Evolutionary conservation across 2,113 vertebrate species (phyloP).

Genomic region (Anthoscopus minutus): DNA sequence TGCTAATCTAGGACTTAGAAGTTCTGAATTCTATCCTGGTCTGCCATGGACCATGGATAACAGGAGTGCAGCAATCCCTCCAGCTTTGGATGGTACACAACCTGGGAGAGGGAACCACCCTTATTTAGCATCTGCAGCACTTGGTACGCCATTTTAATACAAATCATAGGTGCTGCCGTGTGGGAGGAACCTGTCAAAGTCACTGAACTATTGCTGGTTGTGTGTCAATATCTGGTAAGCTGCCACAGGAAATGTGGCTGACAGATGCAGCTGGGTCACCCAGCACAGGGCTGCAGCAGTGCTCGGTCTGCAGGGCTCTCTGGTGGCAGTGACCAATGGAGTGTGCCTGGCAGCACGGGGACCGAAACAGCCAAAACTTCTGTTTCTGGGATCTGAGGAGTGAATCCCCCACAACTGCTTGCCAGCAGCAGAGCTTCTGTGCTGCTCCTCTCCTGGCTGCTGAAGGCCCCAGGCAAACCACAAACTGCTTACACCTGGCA

Average conservation of each 20-base stretch:
- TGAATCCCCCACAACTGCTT: accelerated
- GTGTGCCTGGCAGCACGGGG: accelerated
- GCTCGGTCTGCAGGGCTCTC: not conserved
- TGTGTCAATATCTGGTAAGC: not conserved
- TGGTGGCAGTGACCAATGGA: not conserved
- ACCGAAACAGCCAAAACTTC: accelerated
- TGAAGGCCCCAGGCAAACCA: not conserved
- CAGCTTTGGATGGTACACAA: not conserved
- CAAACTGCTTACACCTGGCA: not conserved
- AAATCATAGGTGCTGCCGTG: not conserved
- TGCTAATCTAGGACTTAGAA: not conserved
- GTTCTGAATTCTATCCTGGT: not conserved
- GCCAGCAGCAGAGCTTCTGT: accelerated
- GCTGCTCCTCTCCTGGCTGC: not conserved
- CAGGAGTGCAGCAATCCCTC: not conserved
- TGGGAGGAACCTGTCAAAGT: not conserved
- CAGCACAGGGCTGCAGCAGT: not conserved
- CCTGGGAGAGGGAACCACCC: not conserved
- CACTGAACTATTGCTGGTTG: not conserved
- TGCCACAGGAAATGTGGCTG: not conserved
- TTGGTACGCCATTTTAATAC: not conserved
- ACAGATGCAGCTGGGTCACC: not conserved
- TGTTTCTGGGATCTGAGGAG: not conserved
- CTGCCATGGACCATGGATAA: accelerated
- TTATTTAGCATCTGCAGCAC: not conserved